phyloP scores from a whole-genome alignment of 2,888 invertebrate species.

The Trissoscelio sp. region DNA sequence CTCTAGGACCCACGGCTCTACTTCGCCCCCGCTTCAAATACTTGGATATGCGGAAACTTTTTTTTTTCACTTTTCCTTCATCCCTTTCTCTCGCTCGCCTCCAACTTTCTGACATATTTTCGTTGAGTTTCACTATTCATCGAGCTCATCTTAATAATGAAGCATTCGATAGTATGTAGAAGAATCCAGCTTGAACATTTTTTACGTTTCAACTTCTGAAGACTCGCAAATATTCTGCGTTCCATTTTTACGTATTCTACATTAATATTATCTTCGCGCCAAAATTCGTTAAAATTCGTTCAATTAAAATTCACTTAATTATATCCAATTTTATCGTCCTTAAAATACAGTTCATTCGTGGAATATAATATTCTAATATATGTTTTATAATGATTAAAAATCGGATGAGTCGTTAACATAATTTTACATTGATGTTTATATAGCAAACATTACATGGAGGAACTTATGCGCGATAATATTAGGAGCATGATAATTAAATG shows the following conservation, averaged over 20 bases:
- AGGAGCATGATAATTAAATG: conserved; percentile 12
- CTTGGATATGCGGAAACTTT: conserved; percentile 61
- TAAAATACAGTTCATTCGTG: background rate
- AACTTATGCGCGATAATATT: conserved; percentile 7
- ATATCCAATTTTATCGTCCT: background rate
- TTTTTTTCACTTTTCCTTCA: conserved; percentile 34
- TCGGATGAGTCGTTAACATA: background rate
- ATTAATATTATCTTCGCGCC: background rate
- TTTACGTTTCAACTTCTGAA: conserved; percentile 23
- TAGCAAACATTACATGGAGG: background rate
- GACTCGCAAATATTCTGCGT: conserved; percentile 13
- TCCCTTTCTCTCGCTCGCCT: conserved; percentile 3
- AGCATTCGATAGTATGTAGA: conserved; percentile 47
- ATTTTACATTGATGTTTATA: background rate
- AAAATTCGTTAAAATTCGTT: background rate
- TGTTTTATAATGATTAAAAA: background rate
- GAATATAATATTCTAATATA: background rate
- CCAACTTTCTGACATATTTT: conserved; percentile 64
- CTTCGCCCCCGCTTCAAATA: conserved; percentile 53
- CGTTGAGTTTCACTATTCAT: conserved; percentile 54
- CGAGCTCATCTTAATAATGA: conserved; percentile 56
- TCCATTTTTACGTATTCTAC: background rate
- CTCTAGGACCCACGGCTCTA: conserved; percentile 46
- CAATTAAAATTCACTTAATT: background rate
- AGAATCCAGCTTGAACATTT: conserved; percentile 21